phyloP scores from a whole-genome alignment of 1,140 invertebrate species.

The Drosophila tsacasi region DNA sequence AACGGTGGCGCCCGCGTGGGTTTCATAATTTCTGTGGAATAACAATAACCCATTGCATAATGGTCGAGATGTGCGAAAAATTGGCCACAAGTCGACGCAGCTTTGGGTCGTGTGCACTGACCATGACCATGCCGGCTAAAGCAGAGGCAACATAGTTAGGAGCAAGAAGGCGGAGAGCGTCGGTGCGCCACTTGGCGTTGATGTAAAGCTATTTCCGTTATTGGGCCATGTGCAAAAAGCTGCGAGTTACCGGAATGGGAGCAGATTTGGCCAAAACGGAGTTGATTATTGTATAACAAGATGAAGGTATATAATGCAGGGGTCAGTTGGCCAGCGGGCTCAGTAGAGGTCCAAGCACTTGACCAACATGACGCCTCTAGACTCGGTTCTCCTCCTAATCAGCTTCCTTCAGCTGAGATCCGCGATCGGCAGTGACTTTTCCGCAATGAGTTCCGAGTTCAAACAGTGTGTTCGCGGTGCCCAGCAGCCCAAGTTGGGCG shows the following conservation, averaged over 20 bases:
- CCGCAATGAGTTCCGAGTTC: slow-evolving; percentile 55
- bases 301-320: slow-evolving; percentile 48
- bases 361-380: slow-evolving; percentile 38
- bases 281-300: slow-evolving; percentile 68
- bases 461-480: slow-evolving; percentile 71
- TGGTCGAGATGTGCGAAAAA: slow-evolving; percentile 73
- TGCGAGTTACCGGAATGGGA: slow-evolving; percentile 46
- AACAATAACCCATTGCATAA: slow-evolving; percentile 72
- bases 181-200: slow-evolving; percentile 58
- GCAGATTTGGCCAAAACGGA: slow-evolving; percentile 55
- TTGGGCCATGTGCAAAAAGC: slow-evolving; percentile 78
- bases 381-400: slow-evolving; percentile 23
- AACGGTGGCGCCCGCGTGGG: slow-evolving; percentile 18
- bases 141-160: slow-evolving; percentile 25
- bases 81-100: slow-evolving; percentile 62
- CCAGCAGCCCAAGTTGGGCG: slow-evolving; percentile 67
- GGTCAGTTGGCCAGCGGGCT: slow-evolving; percentile 66
- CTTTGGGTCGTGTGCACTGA: slow-evolving; percentile 75
- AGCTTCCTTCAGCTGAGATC: slow-evolving; percentile 25
- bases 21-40: slow-evolving; percentile 72
- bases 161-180: slow-evolving; percentile 22
- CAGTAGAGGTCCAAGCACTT: slow-evolving; percentile 38
- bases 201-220: slow-evolving; percentile 81
- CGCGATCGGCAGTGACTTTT: slow-evolving; percentile 32
- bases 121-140: slow-evolving; percentile 76